These are phyloP conservation scores for Leptopilina syphax DNA, from an alignment of 2,888 invertebrate species.

Conservation along the genomic window DNA sequence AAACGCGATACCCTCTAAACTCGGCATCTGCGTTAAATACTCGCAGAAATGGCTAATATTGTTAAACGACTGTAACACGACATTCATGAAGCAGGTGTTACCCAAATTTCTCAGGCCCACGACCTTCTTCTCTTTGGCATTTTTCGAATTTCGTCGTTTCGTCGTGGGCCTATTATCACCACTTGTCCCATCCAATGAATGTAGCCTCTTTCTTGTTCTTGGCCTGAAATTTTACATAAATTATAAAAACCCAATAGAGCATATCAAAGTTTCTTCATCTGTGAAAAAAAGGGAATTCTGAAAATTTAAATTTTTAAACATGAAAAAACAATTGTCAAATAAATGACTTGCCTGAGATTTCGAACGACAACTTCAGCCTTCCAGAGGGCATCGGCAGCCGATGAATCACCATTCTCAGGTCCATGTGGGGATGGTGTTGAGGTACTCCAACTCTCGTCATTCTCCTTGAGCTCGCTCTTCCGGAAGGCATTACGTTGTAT, in stretches of 20 bases:
- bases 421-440: constrained; percentile 66
- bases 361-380: constrained; percentile 79
- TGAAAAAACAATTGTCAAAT: no score
- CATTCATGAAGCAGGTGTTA: constrained; percentile 93
- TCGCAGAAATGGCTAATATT: constrained; percentile 91
- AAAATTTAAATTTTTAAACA: no score
- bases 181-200: constrained; percentile 79
- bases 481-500: constrained; percentile 77
- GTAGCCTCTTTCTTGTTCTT: constrained; percentile 81
- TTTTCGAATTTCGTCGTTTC: constrained; percentile 75
- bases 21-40: constrained; percentile 88
- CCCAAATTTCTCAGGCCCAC: constrained; percentile 89
- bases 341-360: constrained; percentile 75
- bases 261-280: no score
- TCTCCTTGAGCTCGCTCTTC: constrained; percentile 71
- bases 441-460: constrained; percentile 72
- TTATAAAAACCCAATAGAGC: neutral
- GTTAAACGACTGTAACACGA: constrained; percentile 89
- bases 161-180: constrained; percentile 77
- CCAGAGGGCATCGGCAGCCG: constrained; percentile 74
- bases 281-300: neutral
- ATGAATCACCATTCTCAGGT: constrained; percentile 68
- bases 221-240: constrained; percentile 66
- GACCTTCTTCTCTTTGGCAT: constrained; percentile 81
- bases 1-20: constrained; percentile 80